Conservation (phyloP, 2,797 vertebrate species). For the Selene dorsalis region DNA sequence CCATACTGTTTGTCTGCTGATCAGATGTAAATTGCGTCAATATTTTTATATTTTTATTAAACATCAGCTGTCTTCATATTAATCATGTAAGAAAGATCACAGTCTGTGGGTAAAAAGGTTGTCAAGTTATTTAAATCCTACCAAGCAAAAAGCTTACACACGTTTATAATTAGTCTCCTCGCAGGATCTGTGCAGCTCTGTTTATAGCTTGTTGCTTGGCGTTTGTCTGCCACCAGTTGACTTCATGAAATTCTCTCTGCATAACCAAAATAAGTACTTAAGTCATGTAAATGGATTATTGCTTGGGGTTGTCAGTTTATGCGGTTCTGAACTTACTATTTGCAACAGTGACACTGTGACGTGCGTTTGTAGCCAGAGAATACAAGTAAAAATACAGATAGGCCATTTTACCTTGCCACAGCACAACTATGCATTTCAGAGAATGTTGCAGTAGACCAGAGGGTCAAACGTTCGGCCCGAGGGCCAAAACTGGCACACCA, state of each 20-base stretch:
- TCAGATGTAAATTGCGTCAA: conserved; percentile 11
- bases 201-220: conserved; percentile 41
- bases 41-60: conserved; percentile 20
- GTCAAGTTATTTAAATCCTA: conserved; percentile 30
- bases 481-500: too few relatives aligned
- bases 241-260: conserved; percentile 22
- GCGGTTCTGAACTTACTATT: background rate
- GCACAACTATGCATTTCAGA: background rate
- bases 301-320: conserved; percentile 25
- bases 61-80: conserved; percentile 24
- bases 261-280: conserved; percentile 34
- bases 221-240: conserved; percentile 23
- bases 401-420: background rate
- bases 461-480: too few relatives aligned
- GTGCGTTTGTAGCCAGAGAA: background rate
- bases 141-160: conserved; percentile 28
- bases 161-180: conserved; percentile 43
- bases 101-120: conserved; percentile 12
- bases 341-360: background rate
- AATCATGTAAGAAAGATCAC: background rate
- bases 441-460: too few relatives aligned
- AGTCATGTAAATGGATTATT: conserved; percentile 34
- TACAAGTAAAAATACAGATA: background rate
- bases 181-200: conserved; percentile 33
- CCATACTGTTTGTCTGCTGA: conserved; percentile 4